Evolutionary conservation across 2,113 vertebrate genomes (phyloP), one percentile per base, ranked within the genome.

Genomic region (Panthera uncia): DNA sequence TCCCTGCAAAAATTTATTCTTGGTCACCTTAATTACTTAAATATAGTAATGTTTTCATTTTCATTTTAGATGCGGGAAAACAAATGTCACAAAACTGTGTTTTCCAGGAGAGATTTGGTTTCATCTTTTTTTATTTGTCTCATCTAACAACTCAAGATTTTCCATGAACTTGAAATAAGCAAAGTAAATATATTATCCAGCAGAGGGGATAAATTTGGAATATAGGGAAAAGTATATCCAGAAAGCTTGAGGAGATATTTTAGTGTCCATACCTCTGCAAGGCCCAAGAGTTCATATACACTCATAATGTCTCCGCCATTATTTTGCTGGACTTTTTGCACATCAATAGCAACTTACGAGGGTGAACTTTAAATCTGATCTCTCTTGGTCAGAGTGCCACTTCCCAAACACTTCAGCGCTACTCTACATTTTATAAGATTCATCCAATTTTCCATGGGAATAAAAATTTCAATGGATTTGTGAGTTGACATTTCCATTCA

Each of bases 401-500:
- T 81, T 90, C 48, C 45, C 74, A 89, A 94, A 83, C 14, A 71
- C 9, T 55, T 85, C 63, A 78, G 33, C 8, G 76, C 48, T 41
- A 78, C 41, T 66, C 41, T 83, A 19, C 31, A 65, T 82, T 91
- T 96, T 80, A 69, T 52, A 93, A 88, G 48, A 63, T 48, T 85
- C 25, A 76, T 78, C 79, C 66, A 65, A 65, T 95, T 96, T 78
- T 95, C 79, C 52, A 45, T 11, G 55, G 61, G 50, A 92, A 48
- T 66, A 94, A 95, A 83, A 92, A 50, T 95, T 81, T 71, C 73
- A 78, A 0, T 94, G 41, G 85, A 69, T 81, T 69, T 91, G 9
- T 57, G 93, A 81, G 61, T 63, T 94, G 91, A 89, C 33, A 92
- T 95, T 95, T 97, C 83, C 73, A 89, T 69, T 68, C 74, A 15